Evolutionary conservation across 2,888 invertebrate genomes (phyloP), one percentile per base, ranked within the genome.

Genomic region (Elysia crispata): DNA sequence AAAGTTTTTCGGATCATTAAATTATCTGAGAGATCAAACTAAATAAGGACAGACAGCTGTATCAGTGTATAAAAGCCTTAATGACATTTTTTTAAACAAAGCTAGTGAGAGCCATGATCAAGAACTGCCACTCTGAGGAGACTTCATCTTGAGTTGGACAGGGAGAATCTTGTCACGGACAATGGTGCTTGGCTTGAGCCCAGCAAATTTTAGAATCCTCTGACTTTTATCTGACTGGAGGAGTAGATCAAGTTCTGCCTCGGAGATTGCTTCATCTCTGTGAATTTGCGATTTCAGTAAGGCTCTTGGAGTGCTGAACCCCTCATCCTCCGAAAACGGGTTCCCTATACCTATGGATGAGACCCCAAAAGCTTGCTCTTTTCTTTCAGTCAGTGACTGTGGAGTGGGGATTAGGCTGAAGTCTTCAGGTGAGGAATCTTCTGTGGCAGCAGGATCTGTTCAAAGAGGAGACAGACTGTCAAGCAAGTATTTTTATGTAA

Each of bases 401-500:
- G 69, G 70, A 57, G 49, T 69, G 6, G 77, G 77, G n/a, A 77
- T 77, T 41, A 25, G 25, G 41, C 41, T 6, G 28, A 77, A 49
- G 41, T 77, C 77, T 20, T 69, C 77, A 41, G 41, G 41, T 41
- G 11, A 41, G 41, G 41, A 41, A 11, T 41, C 41, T 41, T 11
- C 41, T 41, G 41, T 11, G 5, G 3, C 41, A 41, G 41, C 11
- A 41, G 41, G 41, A 3, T 11, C 41, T 41, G 41, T 41, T 41
- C n/a, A 41, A 41, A 11, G 41, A 41, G 41, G 11, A 41, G 41
- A 41, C 3, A 41, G 11, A 3, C 3, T 6, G 41, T 41, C 41
- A 41, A 41, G 41, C 3, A 41, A 41, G 3, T 41, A 41, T 41
- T 41, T n/a, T n/a, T 41, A 41, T 41, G 3, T 11, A 6, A 41